Evolutionary conservation across 2,113 vertebrate genomes (phyloP).

Genomic region (Onychostoma macrolepis): DNA sequence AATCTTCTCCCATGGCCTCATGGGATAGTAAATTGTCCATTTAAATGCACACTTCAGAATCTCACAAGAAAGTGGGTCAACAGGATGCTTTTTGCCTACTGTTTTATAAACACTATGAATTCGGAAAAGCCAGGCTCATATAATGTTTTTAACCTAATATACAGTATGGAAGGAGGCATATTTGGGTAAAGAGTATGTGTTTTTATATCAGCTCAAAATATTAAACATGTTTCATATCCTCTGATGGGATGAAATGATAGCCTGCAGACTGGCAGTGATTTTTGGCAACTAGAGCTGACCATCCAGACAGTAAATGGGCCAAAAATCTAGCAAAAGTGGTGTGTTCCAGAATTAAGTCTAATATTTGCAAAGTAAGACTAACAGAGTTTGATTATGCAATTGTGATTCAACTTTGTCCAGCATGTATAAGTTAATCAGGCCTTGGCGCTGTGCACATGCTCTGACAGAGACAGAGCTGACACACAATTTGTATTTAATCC

Average conservation of each 20-base stretch:
- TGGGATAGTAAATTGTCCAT: too few species aligned
- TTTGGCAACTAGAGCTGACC: not conserved
- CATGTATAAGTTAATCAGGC: not conserved
- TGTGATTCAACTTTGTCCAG: not conserved
- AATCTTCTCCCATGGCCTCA: too few species aligned
- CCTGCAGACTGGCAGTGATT: not conserved
- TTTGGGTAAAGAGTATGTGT: not conserved
- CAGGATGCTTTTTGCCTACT: too few species aligned
- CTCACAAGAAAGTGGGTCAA: too few species aligned
- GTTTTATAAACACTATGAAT: too few species aligned
- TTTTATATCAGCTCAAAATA: not conserved
- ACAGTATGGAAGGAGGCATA: too few species aligned
- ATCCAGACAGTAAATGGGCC: not conserved
- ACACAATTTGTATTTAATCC: not conserved
- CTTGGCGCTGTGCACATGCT: not conserved
- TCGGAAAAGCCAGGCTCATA: too few species aligned
- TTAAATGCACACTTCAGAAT: too few species aligned
- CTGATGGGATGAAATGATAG: not conserved
- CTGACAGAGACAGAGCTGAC: not conserved
- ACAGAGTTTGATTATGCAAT: not conserved
- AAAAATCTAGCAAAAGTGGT: not conserved
- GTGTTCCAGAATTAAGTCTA: not conserved
- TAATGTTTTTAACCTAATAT: too few species aligned
- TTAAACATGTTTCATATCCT: not conserved
- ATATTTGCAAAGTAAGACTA: not conserved